phyloP scores from a whole-genome alignment of 2,113 vertebrate species.

The Ctenomys sociabilis region DNA sequence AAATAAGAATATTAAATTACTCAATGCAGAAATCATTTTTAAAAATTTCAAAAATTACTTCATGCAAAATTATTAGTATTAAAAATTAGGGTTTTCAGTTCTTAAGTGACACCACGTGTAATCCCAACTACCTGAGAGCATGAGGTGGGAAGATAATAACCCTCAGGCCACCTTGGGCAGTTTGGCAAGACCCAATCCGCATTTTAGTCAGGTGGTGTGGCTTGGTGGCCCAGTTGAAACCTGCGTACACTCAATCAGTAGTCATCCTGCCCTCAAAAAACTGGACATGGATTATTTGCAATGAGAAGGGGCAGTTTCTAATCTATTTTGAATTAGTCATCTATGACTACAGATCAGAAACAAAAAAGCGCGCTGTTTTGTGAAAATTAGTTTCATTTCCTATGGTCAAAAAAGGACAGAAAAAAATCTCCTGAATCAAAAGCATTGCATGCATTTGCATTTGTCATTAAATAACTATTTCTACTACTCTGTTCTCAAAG shows the following conservation, averaged over 20 bases:
- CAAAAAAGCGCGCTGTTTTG: neutral
- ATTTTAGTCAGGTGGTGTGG: neutral
- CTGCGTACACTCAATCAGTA: neutral
- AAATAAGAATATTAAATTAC: conserved; percentile 1
- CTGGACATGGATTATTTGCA: neutral
- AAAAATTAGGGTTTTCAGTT: neutral
- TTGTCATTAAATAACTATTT: conserved; percentile 77
- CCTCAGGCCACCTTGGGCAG: neutral
- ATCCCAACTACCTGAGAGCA: neutral
- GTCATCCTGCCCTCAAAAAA: neutral
- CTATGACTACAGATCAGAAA: conserved; percentile 43
- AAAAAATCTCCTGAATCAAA: conserved; percentile 65
- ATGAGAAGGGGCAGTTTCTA: neutral
- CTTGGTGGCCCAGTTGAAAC: neutral
- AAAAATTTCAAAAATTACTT: neutral
- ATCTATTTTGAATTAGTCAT: neutral
- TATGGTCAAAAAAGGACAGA: conserved; percentile 59
- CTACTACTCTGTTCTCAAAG: conserved; percentile 56
- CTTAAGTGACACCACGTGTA: neutral
- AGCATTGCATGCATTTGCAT: conserved; percentile 67
- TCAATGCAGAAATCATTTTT: neutral
- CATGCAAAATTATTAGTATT: neutral
- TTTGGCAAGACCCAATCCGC: neutral
- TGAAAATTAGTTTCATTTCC: conserved; percentile 70
- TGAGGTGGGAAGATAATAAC: neutral